Evolutionary conservation across 2,888 invertebrate genomes (phyloP).

Genomic region (Lymantria monacha): DNA sequence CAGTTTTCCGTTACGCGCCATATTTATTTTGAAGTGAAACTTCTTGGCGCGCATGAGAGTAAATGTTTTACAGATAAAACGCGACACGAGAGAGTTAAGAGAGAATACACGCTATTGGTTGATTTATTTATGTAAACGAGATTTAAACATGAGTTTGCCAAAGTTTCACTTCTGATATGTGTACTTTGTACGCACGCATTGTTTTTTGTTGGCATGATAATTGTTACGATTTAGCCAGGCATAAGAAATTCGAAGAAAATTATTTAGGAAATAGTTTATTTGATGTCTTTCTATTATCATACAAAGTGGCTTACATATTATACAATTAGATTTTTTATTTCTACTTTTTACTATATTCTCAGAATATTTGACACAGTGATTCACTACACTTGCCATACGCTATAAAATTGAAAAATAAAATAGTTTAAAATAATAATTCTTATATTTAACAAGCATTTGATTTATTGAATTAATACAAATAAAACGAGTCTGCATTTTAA

Average conservation of each 20-base stretch:
- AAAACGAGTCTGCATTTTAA: conserved; percentile 57
- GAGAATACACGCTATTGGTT: too few species aligned
- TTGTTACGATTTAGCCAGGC: too few species aligned
- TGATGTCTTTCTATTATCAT: conserved; percentile 78
- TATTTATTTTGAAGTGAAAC: too few species aligned
- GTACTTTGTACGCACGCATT: too few species aligned
- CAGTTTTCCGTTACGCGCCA: too few species aligned
- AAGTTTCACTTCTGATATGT: too few species aligned
- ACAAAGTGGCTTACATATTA: conserved; percentile 74
- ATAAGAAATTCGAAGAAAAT: conserved; percentile 7
- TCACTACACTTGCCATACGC: conserved; percentile 38
- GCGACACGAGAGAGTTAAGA: too few species aligned
- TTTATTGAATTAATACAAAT: conserved; percentile 49
- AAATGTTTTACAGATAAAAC: too few species aligned
- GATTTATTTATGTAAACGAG: too few species aligned
- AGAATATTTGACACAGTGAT: conserved; percentile 71
- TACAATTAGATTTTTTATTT: conserved; percentile 44
- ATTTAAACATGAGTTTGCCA: too few species aligned
- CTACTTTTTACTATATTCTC: conserved; percentile 36
- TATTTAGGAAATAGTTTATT: conserved; percentile 55
- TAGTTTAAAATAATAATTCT: conserved; percentile 39
- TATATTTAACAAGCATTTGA: conserved; percentile 51
- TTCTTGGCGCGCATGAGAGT: too few species aligned
- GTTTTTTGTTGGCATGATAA: too few species aligned
- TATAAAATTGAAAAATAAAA: conserved; percentile 34